phyloP scores from a whole-genome alignment of 2,888 invertebrate genomes.

The Acrocyrtus sp. region DNA sequence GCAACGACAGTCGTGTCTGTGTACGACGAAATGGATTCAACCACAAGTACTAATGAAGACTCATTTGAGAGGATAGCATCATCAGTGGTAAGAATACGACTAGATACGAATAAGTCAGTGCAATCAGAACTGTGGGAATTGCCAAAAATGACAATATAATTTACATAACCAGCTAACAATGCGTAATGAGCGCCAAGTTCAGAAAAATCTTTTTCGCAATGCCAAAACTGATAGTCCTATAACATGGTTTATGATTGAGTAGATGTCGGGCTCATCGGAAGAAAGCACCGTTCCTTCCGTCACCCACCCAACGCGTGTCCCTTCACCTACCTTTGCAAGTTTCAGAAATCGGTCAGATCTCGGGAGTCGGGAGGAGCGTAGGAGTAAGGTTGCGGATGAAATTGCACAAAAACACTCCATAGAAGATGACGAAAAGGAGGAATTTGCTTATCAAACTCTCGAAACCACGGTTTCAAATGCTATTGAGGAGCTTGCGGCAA shows the following conservation, averaged over 20 bases:
- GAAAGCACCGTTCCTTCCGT: not conserved
- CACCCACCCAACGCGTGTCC: not conserved
- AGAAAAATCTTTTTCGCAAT: not conserved
- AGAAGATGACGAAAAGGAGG: slow-evolving; percentile 60
- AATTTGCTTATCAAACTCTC: slow-evolving; percentile 26
- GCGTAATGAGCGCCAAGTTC: not conserved
- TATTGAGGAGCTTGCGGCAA: slow-evolving; percentile 52
- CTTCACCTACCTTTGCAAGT: slow-evolving; percentile 37
- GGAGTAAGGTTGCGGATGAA: slow-evolving; percentile 56
- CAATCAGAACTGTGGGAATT: not conserved
- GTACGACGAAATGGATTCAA: not conserved
- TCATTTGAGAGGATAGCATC: slow-evolving; percentile 34
- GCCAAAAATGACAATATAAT: not conserved
- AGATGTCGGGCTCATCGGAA: slow-evolving; percentile 24
- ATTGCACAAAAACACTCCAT: slow-evolving; percentile 28
- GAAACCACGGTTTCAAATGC: slow-evolving; percentile 50
- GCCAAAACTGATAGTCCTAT: not conserved
- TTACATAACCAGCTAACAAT: not conserved
- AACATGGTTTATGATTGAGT: not conserved
- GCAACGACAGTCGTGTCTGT: not conserved
- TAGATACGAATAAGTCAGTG: not conserved
- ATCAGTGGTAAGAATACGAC: slow-evolving; percentile 13
- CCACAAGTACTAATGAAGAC: slow-evolving; percentile 20
- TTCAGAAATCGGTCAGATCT: slow-evolving; percentile 50
- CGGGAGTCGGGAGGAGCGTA: slow-evolving; percentile 60